Evolutionary conservation across 1,140 invertebrate genomes (phyloP), one percentile per base, ranked within the genome.

Genomic region (Diorhabda carinulata): DNA sequence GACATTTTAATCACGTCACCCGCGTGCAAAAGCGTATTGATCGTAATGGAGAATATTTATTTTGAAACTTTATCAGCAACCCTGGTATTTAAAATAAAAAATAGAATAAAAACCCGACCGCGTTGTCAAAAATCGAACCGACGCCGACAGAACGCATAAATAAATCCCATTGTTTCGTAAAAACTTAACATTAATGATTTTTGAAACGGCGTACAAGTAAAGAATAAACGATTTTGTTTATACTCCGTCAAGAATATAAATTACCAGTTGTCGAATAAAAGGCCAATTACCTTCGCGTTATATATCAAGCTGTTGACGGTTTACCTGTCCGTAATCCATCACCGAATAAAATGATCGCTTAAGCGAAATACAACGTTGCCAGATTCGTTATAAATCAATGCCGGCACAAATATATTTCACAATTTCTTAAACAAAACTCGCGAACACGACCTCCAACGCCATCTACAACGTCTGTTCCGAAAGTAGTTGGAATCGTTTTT

Each of bases 211-310:
- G 45, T 64, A 64, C 63, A 64, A 43, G 52, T 56, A 52, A 8
- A 44, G 7, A 64, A 44, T 57, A 56, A 64, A 56, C 45, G 56
- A 64, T 64, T 64, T 64, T 42, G 63, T 64, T 56, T 45, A 64
- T 44, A 44, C 45, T 64, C 43, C 63, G 45, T 25, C 43, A 56
- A 41, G 63, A 57, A 52, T 64, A 64, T 64, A 64, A 64, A 64
- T 64, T 64, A 64, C 63, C 43, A 56, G 44, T 64, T 64, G 63
- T 64, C 45, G 45, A 64, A 64, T 64, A 42, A 64, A 64, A 64
- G 63, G 63, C 63, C 63, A 64, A 64, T 64, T 64, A 57, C 63
- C 63, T 56, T 64, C 44, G 63, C 40, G 63, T 64, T 56, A 64
- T 64, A 64, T 64, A 64, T 64, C 63, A 64, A n/a, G 25, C 10